A percentile compares a stretch with the other conserved stretches of the same genome.
Conservation (phyloP, 2,797 vertebrate species). For the Myioborus miniatus region DNA sequence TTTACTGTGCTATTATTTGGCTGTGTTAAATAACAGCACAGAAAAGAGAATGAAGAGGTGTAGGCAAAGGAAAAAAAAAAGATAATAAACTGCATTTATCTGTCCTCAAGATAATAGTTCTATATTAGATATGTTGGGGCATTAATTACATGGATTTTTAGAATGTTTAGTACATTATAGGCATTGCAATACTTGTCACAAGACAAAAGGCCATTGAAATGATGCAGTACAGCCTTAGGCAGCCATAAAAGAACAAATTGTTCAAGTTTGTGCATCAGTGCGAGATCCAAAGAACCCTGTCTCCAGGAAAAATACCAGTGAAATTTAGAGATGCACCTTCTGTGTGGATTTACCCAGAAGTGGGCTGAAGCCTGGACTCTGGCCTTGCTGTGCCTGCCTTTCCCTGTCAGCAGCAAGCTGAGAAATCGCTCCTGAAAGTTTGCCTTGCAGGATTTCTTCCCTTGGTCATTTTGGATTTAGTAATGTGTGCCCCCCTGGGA, state of each 20-base stretch:
- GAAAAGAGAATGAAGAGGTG: constrained; percentile 50
- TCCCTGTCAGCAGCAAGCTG: constrained; percentile 32
- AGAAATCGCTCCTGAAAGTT: constrained; percentile 49
- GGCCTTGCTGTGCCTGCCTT: constrained; percentile 10
- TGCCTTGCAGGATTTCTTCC: constrained; percentile 20
- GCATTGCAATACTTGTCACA: constrained; percentile 50
- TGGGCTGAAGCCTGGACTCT: neutral
- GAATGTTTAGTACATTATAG: constrained; percentile 54
- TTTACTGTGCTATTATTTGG: constrained; percentile 51
- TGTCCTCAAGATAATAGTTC: constrained; percentile 49
- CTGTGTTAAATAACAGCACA: constrained; percentile 49
- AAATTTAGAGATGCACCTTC: constrained; percentile 28
- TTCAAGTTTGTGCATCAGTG: constrained; percentile 52
- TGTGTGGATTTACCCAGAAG: neutral
- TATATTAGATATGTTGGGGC: constrained; percentile 54
- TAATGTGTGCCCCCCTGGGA: neutral
- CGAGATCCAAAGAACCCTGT: constrained; percentile 18
- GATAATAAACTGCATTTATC: constrained; percentile 51
- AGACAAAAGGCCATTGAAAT: constrained; percentile 68
- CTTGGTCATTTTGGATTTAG: neutral
- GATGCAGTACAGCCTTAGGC: constrained; percentile 60
- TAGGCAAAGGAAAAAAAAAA: constrained; percentile 34
- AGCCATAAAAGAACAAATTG: constrained; percentile 58
- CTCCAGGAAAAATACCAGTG: constrained; percentile 28
- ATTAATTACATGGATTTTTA: constrained; percentile 61